Evolutionary conservation across 1,140 invertebrate species (phyloP).

Genomic region (Zaprionus davidi): DNA sequence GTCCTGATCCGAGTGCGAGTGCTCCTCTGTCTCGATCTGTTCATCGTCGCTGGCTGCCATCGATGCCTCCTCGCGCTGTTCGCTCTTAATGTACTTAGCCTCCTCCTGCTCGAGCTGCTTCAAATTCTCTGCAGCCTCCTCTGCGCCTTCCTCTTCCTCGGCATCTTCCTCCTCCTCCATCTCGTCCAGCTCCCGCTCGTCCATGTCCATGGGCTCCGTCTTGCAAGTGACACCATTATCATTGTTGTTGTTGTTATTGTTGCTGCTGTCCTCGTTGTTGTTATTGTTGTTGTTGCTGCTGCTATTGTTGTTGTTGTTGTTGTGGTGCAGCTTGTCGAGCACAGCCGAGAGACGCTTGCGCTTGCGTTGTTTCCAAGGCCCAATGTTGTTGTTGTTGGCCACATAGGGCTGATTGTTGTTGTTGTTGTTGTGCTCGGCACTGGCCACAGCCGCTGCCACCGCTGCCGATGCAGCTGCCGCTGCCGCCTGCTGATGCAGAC

Average conservation of each 20-base stretch:
- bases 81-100: slow-evolving; percentile 72
- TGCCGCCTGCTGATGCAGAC: slow-evolving; percentile 69
- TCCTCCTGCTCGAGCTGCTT: slow-evolving; percentile 50
- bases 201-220: slow-evolving; percentile 80
- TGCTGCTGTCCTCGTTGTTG: slow-evolving; percentile 44
- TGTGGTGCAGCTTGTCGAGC: slow-evolving; percentile 88
- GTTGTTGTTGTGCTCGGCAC: slow-evolving; percentile 51
- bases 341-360: slow-evolving; percentile 91
- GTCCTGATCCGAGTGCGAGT: slow-evolving; percentile 71
- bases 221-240: slow-evolving; percentile 63
- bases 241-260: slow-evolving; percentile 40
- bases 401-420: slow-evolving; percentile 87
- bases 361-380: slow-evolving; percentile 87
- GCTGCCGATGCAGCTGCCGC: slow-evolving; percentile 71
- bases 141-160: slow-evolving; percentile 45
- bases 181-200: slow-evolving; percentile 52
- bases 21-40: slow-evolving; percentile 63
- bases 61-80: slow-evolving; percentile 30
- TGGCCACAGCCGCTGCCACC: slow-evolving; percentile 61
- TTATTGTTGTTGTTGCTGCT: slow-evolving; percentile 65
- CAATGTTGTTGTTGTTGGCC: slow-evolving; percentile 85
- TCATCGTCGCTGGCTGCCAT: slow-evolving; percentile 63
- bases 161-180: slow-evolving; percentile 45
- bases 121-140: slow-evolving; percentile 45
- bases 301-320: slow-evolving; percentile 70